Conservation (phyloP, 2,888 invertebrate genomes). For the Xanthia icteritia region DNA sequence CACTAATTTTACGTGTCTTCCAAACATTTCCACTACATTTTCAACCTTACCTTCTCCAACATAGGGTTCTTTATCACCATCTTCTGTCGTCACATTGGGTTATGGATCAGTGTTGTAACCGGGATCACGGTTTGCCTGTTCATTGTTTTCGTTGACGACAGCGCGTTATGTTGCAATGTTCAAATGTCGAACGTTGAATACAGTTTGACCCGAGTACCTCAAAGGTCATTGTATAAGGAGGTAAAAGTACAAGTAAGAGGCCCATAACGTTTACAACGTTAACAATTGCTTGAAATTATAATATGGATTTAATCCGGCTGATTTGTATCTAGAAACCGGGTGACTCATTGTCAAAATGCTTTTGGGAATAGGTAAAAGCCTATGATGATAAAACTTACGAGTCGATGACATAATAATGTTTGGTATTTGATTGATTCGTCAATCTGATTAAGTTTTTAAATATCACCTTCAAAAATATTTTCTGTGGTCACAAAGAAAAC, state of each 20-base stretch:
- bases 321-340: neutral
- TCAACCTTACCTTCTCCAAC: constrained; percentile 9
- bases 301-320: neutral
- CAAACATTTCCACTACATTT: neutral
- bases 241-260: constrained; percentile 42
- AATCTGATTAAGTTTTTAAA: neutral
- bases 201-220: constrained; percentile 55
- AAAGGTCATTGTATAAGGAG: constrained; percentile 63
- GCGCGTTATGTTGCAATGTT: constrained; percentile 58
- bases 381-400: neutral
- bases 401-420: neutral
- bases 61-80: neutral
- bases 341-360: neutral
- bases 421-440: neutral
- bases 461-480: neutral
- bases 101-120: constrained; percentile 55
- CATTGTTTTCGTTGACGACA: constrained; percentile 69
- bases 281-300: constrained; percentile 20
- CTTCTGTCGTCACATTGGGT: constrained; percentile 17
- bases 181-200: constrained; percentile 64
- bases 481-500: neutral
- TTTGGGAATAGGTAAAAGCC: too few species aligned
- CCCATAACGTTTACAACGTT: constrained; percentile 14
- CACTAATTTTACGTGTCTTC: constrained; percentile 58
- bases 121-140: constrained; percentile 60